A percentile compares a stretch with the other conserved stretches of the same genome.
phyloP scores from a whole-genome alignment of 1,140 invertebrate genomes.

The Parasteatoda tepidariorum region DNA sequence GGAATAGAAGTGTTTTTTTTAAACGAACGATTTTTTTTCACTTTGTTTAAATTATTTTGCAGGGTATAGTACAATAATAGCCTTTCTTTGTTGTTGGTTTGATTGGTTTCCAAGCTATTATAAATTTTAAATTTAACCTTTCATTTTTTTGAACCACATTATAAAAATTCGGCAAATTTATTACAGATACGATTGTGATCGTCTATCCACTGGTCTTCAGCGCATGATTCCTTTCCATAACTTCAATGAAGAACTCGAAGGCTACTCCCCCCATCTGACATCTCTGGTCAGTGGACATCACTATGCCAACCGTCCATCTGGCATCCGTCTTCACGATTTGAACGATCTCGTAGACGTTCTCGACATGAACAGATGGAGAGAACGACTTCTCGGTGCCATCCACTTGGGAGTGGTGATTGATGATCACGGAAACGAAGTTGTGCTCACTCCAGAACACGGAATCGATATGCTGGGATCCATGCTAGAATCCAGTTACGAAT shows the following conservation, averaged over 20 bases:
- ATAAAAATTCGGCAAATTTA: too few relatives aligned
- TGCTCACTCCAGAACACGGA: slow-evolving; percentile 32
- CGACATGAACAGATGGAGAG: slow-evolving; percentile 68
- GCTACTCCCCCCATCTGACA: slow-evolving; percentile 75
- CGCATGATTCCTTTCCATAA: slow-evolving; percentile 56
- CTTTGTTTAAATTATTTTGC: too few relatives aligned
- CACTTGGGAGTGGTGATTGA: slow-evolving; percentile 33
- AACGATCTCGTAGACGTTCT: slow-evolving; percentile 66
- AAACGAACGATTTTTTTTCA: too few relatives aligned
- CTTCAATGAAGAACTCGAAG: slow-evolving; percentile 68
- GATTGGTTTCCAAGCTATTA: too few relatives aligned
- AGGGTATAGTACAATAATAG: too few relatives aligned
- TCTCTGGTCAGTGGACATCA: slow-evolving; percentile 75
- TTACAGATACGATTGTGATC: slow-evolving; percentile 77
- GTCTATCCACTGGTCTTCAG: slow-evolving; percentile 74
- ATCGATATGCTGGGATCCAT: slow-evolving; percentile 59
- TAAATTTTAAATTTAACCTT: too few relatives aligned
- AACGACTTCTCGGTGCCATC: slow-evolving; percentile 56
- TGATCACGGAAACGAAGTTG: slow-evolving; percentile 45
- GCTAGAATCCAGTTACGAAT: slow-evolving; percentile 50
- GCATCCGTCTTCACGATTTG: slow-evolving; percentile 71
- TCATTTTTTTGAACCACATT: too few relatives aligned
- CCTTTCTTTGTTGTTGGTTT: too few relatives aligned
- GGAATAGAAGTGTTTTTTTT: too few relatives aligned
- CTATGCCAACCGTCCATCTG: slow-evolving; percentile 73